A percentile compares a stretch with the other conserved stretches of the same genome.
These are phyloP conservation scores for Tetragnatha versicolor DNA, from an alignment of 1,140 invertebrate genomes.

Conservation along the genomic window DNA sequence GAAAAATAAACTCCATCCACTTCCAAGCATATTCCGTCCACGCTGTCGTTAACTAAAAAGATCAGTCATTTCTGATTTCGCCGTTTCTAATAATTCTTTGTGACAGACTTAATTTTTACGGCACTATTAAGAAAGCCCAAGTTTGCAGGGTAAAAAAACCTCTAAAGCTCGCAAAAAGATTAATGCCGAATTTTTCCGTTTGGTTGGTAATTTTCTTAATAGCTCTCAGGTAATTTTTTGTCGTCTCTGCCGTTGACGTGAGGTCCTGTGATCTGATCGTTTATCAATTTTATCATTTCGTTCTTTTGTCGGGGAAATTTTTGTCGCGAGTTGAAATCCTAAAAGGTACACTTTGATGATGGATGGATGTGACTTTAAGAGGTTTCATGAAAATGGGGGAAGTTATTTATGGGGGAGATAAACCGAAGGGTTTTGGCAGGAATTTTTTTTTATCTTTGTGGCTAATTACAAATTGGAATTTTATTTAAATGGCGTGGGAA, in stretches of 20 bases:
- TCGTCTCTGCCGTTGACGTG: background rate
- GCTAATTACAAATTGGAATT: no score
- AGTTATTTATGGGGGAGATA: no score
- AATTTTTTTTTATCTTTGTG: no score
- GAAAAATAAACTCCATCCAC: background rate
- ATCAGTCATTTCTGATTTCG: background rate
- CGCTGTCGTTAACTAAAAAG: background rate
- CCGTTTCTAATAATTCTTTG: background rate
- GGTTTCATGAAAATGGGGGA: background rate
- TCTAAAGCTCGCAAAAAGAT: background rate
- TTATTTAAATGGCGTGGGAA: no score
- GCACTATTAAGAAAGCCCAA: background rate
- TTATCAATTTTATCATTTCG: constrained; percentile 20
- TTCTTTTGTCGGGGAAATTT: background rate
- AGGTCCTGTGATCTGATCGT: background rate
- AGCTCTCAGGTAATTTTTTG: background rate
- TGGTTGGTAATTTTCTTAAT: constrained; percentile 6
- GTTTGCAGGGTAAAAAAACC: background rate
- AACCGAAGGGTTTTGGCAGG: no score
- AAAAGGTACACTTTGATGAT: background rate
- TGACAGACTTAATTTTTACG: constrained; percentile 12
- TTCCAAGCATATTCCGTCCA: no score
- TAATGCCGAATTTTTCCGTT: background rate
- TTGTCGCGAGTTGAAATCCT: background rate
- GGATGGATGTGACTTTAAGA: background rate